Conservation (phyloP, 2,797 vertebrate species). For the Diplodus puntazzo region DNA sequence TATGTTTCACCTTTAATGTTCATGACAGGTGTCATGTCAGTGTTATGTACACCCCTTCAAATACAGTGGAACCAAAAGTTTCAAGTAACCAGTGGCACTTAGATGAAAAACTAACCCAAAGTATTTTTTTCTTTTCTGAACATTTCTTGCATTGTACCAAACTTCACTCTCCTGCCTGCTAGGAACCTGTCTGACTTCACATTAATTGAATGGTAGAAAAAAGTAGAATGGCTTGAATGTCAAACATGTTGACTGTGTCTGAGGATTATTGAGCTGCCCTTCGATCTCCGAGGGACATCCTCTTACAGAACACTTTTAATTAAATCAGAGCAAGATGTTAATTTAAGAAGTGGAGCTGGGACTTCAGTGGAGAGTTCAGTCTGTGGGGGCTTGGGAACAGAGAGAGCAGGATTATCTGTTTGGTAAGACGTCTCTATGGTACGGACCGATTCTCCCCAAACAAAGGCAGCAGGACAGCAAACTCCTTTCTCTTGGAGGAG, state of each 20-base stretch:
- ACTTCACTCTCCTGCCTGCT: neutral
- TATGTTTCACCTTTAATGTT: neutral
- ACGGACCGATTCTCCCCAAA: neutral
- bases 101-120: neutral
- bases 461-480: neutral
- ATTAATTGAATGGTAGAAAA: conserved; percentile 45
- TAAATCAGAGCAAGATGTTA: conserved; percentile 66
- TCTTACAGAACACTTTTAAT: conserved; percentile 68
- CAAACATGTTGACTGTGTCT: conserved; percentile 70
- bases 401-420: conserved; percentile 30
- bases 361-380: conserved; percentile 28
- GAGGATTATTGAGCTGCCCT: conserved; percentile 74
- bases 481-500: neutral
- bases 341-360: conserved; percentile 55
- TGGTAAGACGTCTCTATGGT: neutral
- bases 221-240: conserved; percentile 37
- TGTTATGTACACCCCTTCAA: too few relatives aligned
- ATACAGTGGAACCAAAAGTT: too few relatives aligned
- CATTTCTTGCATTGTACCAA: neutral
- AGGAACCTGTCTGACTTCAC: conserved; percentile 56
- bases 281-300: conserved; percentile 63
- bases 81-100: neutral
- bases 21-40: too few relatives aligned
- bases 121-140: neutral
- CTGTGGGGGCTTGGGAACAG: conserved; percentile 30